Percentiles rank a stretch among this genome's conserved stretches.
These are phyloP conservation scores for Podarcis cretensis DNA, from an alignment of 2,113 vertebrate genomes.

Conservation along the genomic window DNA sequence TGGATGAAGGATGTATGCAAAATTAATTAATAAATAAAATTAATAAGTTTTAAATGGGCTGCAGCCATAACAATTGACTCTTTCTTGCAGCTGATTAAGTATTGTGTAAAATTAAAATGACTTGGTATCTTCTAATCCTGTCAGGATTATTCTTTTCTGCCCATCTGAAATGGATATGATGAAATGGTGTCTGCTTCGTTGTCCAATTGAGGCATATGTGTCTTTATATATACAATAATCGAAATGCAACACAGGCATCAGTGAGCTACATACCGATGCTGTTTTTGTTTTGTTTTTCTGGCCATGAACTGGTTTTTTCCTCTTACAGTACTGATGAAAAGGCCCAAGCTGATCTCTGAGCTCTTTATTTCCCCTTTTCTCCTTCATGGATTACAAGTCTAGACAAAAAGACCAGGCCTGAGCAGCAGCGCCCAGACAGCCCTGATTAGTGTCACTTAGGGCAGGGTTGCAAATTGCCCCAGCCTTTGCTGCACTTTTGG, in stretches of 20 bases:
- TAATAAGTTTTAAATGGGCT: background rate
- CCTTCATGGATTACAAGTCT: constrained; percentile 65
- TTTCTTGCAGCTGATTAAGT: background rate
- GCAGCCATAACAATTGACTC: background rate
- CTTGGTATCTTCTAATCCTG: background rate
- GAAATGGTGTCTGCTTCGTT: background rate
- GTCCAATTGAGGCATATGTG: background rate
- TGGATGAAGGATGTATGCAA: too few relatives aligned
- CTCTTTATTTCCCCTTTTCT: constrained; percentile 45
- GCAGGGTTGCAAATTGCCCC: constrained; percentile 29
- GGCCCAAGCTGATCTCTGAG: constrained; percentile 54
- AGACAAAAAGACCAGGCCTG: constrained; percentile 53
- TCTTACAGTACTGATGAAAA: constrained; percentile 36
- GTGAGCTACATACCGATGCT: background rate
- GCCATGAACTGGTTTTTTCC: background rate
- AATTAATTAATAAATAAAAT: too few relatives aligned
- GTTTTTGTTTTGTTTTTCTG: background rate
- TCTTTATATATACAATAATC: background rate
- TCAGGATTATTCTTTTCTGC: background rate
- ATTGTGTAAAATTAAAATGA: background rate
- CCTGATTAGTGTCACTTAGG: constrained; percentile 58
- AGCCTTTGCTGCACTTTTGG: constrained; percentile 29
- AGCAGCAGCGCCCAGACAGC: constrained; percentile 27
- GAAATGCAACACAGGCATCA: too few relatives aligned
- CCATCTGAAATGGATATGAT: background rate